Base-by-base conservation (phyloP, 2,113 vertebrate genomes). In the Zapornia atra region DNA sequence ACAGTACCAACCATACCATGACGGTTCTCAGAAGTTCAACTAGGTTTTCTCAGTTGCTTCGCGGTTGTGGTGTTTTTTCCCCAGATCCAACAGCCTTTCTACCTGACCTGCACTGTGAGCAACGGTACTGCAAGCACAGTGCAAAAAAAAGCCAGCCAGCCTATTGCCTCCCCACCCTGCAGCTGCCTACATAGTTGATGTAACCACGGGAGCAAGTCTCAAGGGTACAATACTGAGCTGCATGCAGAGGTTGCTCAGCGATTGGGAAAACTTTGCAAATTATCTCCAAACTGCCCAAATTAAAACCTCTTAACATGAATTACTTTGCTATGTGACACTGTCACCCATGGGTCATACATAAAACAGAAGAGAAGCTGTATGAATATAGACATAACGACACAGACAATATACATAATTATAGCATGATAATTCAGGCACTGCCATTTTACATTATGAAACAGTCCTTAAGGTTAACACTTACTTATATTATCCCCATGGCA, bases 401-500 rank as follows among this genome's bases (percentile, higher is more conserved):
- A 84, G 84, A 97, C 77, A 68, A 78, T 6, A 6, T 60, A 90
- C 56, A 82, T 56, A 92, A 82, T 63, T 71, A 84, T 68, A 92
- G 68, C 90, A 73, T 84, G 75, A 17, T 72, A 82, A 91, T 89
- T 88, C 93, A 96, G 96, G 96, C 96, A 97, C 96, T 95, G 85
- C 92, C 94, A 86, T 94, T 95, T 93, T 78, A 92, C 86, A 94
- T 95, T 76, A 86, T 29, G 38, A 96, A 94, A 93, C 77, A 90
- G 80, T 91, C 24, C 33, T 84, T 83, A 86, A 95, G 86, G 56
- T 93, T 95, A 96, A 93, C 36, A 71, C 36, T 92, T 93, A 77
- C 36, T 92, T 93, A 51, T 9, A 93, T 94, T 97, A 96, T 96
- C 95, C 94, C 96, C 95, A 95, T 91, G 63, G 36, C 82, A 92